phyloP scores from a whole-genome alignment of 2,888 invertebrate genomes.

The Melinaea menophilus region DNA sequence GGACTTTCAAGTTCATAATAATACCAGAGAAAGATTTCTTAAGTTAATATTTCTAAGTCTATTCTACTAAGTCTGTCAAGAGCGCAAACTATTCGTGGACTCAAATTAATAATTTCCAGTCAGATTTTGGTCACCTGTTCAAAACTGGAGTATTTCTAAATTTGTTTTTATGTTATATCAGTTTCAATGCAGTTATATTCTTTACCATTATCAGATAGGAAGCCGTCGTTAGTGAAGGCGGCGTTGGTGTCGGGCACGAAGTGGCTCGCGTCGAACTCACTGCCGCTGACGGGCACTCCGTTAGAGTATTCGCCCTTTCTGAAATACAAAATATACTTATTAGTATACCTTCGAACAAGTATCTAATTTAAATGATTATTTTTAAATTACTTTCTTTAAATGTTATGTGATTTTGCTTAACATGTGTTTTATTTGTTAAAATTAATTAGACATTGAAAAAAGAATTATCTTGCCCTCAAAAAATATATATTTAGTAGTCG shows the following conservation, averaged over 20 bases:
- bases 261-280: conserved; percentile 74
- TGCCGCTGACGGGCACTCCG: conserved; percentile 62
- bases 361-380: not conserved
- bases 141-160: too few relatives aligned
- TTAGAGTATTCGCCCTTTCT: conserved; percentile 58
- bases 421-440: not conserved
- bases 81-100: too few relatives aligned
- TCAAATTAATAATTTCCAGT: too few relatives aligned
- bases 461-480: not conserved
- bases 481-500: too few relatives aligned
- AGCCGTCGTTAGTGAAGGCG: conserved; percentile 71
- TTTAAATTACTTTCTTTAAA: not conserved
- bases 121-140: too few relatives aligned
- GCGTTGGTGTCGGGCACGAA: conserved; percentile 66
- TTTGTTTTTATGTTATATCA: too few relatives aligned
- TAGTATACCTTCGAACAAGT: not conserved
- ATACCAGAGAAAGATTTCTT: too few relatives aligned
- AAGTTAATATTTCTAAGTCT: too few relatives aligned
- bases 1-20: too few relatives aligned
- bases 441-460: not conserved
- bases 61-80: too few relatives aligned
- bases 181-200: not conserved
- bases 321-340: conserved; percentile 11
- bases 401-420: not conserved
- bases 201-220: conserved; percentile 65